These are phyloP conservation scores for Heliconius eleuchia DNA, from an alignment of 1,140 invertebrate species.

Conservation along the genomic window DNA sequence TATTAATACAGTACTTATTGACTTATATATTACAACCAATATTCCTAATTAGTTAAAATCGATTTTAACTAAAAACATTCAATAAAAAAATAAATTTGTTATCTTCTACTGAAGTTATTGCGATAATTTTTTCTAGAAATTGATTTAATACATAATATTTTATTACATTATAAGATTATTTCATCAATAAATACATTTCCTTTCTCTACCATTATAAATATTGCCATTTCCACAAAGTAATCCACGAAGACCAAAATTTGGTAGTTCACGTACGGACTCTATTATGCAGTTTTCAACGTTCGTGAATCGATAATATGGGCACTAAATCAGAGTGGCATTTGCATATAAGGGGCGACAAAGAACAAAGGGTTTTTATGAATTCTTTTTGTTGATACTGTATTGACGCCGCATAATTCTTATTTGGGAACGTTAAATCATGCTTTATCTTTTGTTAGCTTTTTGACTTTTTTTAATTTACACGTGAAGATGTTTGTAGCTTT, in stretches of 20 bases:
- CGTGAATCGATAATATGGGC: constrained; percentile 64
- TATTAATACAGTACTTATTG: no score
- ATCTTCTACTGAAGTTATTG: no score
- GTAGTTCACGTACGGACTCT: constrained; percentile 23
- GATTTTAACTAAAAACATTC: no score
- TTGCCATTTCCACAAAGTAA: constrained; percentile 12
- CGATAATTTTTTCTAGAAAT: no score
- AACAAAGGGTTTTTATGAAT: constrained; percentile 68
- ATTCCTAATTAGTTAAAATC: no score
- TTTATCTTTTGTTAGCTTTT: constrained; percentile 16
- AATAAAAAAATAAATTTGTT: no score
- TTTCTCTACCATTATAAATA: not conserved
- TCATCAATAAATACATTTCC: not conserved
- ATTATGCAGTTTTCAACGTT: constrained; percentile 58
- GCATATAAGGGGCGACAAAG: constrained; percentile 75
- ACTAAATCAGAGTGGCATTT: constrained; percentile 73
- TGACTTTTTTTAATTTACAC: constrained; percentile 10
- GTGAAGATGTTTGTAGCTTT: not conserved
- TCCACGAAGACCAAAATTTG: constrained; percentile 20
- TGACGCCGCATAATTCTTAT: constrained; percentile 64
- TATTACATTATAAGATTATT: not conserved
- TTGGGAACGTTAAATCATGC: constrained; percentile 62
- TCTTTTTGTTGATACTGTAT: constrained; percentile 65
- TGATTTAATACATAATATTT: no score
- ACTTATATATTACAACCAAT: no score